Evolutionary conservation across 2,797 vertebrate genomes (phyloP), one percentile per base, ranked within the genome.

Genomic region (Acanthurus lineatus): DNA sequence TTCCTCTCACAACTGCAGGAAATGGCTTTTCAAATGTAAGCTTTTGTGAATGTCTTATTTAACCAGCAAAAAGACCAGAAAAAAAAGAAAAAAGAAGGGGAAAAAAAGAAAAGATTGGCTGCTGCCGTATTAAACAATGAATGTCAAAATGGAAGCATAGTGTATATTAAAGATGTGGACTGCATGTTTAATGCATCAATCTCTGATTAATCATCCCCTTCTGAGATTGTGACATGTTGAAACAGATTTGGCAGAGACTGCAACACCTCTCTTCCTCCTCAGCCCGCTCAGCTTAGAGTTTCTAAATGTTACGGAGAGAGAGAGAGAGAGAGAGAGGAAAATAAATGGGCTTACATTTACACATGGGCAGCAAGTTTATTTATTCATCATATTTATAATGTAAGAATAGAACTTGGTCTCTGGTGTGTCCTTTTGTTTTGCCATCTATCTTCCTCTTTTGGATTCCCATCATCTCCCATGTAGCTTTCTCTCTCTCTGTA

Each of bases 201-300:
- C 75, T 88, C 75, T 91, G 89, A 92, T 89, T 92, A 94, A 94
- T 94, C 90, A 92, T 85, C 25, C 87, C 89, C 79, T 76, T 86
- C 88, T 73, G 80, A 89, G 84, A 80, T 66, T 86, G 73, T 82
- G 86, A 86, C 68, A 42, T 74, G 84, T 82, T 88, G 81, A 89
- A 86, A 65, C 73, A 52, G 70, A 88, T 88, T 80, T 90, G 81
- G 88, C 86, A 10, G 60, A 19, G n/a, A 61, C 81, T 72, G 62
- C 67, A 40, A 71, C 73, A 62, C 65, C 70, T 77, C 48, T 42
- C n/a, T 51, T 53, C 63, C 70, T 83, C 75, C 60, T 32, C 61
- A 28, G 12, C 1, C 2, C 52, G 54, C 61, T 54, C 59, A 1
- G 22, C 73, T 71, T 22, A 3, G 35, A 22, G 28, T 73, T 51